Evolutionary conservation across 2,888 invertebrate species (phyloP).

Genomic region (Cotesia congregata): DNA sequence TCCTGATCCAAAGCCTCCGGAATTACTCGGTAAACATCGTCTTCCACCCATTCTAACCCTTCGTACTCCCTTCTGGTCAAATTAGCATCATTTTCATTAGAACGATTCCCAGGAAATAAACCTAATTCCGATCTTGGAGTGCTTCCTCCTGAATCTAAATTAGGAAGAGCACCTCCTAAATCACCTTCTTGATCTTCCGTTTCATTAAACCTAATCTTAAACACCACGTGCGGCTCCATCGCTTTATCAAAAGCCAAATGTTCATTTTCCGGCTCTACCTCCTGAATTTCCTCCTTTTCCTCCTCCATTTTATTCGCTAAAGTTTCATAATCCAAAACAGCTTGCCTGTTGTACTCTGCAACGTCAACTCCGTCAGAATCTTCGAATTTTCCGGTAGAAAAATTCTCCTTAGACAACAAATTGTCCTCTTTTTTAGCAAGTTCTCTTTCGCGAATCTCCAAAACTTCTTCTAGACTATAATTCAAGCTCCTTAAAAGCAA

Average conservation of each 20-base stretch:
- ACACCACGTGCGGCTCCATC: constrained; percentile 65
- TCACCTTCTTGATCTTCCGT: constrained; percentile 41
- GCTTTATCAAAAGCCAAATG: constrained; percentile 56
- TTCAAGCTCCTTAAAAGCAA: constrained; percentile 62
- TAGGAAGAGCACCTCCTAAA: too few species aligned
- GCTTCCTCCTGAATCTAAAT: neutral
- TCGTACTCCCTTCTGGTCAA: constrained; percentile 55
- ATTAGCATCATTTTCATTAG: neutral
- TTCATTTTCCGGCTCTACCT: constrained; percentile 20
- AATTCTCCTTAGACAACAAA: constrained; percentile 11
- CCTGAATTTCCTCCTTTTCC: constrained; percentile 13
- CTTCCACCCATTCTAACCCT: constrained; percentile 66
- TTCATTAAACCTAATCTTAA: constrained; percentile 65
- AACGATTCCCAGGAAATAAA: neutral
- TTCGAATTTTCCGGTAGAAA: neutral
- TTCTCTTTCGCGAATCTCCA: constrained; percentile 62
- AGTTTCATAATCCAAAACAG: constrained; percentile 66
- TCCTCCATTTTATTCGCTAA: constrained; percentile 53
- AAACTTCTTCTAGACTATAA: constrained; percentile 62
- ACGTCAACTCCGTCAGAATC: constrained; percentile 47
- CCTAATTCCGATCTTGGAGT: neutral
- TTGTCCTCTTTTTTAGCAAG: constrained; percentile 52
- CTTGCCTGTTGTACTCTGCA: constrained; percentile 63
- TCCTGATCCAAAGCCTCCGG: constrained; percentile 56
- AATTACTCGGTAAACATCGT: constrained; percentile 66